Evolutionary conservation across 2,888 invertebrate genomes (phyloP).

Genomic region (Noctua fimbriata): DNA sequence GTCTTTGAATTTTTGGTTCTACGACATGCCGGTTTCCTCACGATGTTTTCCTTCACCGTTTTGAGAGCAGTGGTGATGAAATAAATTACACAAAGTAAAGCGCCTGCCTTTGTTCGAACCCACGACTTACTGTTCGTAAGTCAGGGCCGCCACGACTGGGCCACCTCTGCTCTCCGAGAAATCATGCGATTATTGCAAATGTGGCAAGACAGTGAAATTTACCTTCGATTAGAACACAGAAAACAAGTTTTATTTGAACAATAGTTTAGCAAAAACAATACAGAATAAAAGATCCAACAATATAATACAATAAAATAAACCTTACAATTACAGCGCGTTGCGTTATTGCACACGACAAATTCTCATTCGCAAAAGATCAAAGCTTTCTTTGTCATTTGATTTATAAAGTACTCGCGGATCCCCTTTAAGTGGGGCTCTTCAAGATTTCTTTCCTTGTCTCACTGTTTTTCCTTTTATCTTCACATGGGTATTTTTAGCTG

Average conservation of each 20-base stretch:
- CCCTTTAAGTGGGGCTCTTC: conserved; percentile 47
- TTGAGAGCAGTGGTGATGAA: too few species aligned
- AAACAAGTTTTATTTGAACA: not conserved
- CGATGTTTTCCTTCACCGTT: too few species aligned
- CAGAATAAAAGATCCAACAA: conserved; percentile 13
- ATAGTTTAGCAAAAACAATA: conserved; percentile 4
- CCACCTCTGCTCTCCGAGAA: too few species aligned
- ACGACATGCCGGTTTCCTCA: too few species aligned
- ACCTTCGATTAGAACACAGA: not conserved
- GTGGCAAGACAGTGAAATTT: not conserved
- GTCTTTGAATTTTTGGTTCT: too few species aligned
- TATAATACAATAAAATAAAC: conserved; percentile 44
- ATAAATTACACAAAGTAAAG: too few species aligned
- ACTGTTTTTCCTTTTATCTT: conserved; percentile 45
- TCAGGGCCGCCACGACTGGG: too few species aligned
- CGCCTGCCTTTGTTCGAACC: too few species aligned
- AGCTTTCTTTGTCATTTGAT: conserved; percentile 67
- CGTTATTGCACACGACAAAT: conserved; percentile 56
- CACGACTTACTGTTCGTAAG: too few species aligned
- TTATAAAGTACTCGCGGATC: conserved; percentile 60
- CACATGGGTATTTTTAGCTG: conserved; percentile 39
- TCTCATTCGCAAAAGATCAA: conserved; percentile 60
- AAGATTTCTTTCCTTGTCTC: conserved; percentile 30
- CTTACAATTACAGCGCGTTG: conserved; percentile 42
- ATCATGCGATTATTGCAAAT: not conserved